Conservation (phyloP, 2,113 vertebrate species). For the Osmerus eperlanus region DNA sequence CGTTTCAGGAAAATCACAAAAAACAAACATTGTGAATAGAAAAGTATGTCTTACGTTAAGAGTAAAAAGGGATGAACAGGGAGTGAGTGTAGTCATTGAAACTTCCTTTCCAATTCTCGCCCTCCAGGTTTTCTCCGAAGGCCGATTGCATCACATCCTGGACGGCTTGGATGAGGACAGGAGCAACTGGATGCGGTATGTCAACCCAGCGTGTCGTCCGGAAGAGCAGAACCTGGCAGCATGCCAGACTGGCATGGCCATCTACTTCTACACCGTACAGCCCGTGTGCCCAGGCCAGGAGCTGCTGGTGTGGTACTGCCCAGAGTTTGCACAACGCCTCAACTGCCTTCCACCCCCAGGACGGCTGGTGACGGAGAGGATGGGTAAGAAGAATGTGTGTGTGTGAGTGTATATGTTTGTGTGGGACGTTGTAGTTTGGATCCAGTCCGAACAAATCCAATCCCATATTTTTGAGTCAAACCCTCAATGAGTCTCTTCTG, state of each 20-base stretch:
- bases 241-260: constrained; percentile 88
- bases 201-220: constrained; percentile 82
- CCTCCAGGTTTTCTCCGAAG: constrained; percentile 82
- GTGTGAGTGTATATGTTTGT: constrained; percentile 31
- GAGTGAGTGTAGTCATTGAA: background rate
- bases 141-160: constrained; percentile 87
- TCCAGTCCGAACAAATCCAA: background rate
- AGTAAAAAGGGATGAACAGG: no score
- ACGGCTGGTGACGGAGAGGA: constrained; percentile 36
- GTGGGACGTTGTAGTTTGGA: constrained; percentile 5
- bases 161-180: constrained; percentile 86
- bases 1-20: background rate
- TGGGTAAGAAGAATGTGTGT: background rate
- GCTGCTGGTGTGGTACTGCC: constrained; percentile 93
- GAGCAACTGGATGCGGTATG: constrained; percentile 97
- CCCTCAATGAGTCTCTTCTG: no score
- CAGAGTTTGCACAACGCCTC: constrained; percentile 84
- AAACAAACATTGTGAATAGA: background rate
- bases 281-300: constrained; percentile 86
- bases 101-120: background rate
- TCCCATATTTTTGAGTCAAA: background rate
- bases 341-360: constrained; percentile 78
- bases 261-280: constrained; percentile 93
- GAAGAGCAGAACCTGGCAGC: constrained; percentile 91
- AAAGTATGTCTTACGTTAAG: no score